Evolutionary conservation across 1,140 invertebrate species (phyloP).

Genomic region (Orchestia grillus): DNA sequence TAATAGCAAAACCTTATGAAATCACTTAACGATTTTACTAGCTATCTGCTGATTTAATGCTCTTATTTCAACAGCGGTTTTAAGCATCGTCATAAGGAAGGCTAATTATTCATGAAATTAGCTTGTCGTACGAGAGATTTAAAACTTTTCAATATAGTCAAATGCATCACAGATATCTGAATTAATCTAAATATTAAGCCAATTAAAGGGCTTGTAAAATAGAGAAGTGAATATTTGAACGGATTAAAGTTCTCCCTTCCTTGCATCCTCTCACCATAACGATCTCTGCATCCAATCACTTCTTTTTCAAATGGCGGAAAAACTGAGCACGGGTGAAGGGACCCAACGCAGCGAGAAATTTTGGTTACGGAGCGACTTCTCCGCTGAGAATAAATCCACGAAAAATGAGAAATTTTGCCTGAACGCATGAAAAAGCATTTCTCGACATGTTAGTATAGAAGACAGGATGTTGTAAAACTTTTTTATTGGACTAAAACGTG

Average conservation of each 20-base stretch:
- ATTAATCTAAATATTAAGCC: background rate
- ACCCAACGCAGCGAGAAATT: background rate
- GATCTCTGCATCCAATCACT: background rate
- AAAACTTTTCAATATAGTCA: too few relatives aligned
- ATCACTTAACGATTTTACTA: too few relatives aligned
- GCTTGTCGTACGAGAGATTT: too few relatives aligned
- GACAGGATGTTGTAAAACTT: background rate
- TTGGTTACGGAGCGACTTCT: background rate
- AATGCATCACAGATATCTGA: background rate
- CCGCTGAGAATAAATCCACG: background rate
- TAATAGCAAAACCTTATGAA: too few relatives aligned
- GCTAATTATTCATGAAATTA: too few relatives aligned
- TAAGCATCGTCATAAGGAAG: too few relatives aligned
- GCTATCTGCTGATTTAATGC: too few relatives aligned
- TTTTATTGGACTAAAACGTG: background rate
- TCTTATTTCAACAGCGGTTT: too few relatives aligned
- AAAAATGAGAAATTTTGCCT: background rate
- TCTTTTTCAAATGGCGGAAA: background rate
- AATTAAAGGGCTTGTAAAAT: background rate
- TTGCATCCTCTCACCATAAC: background rate
- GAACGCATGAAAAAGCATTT: background rate
- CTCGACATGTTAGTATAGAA: background rate
- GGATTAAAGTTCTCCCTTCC: background rate
- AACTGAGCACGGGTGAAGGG: background rate
- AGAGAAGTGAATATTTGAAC: background rate